Evolutionary conservation across 2,888 invertebrate genomes (phyloP).

Genomic region (Watsonalla cultraria): DNA sequence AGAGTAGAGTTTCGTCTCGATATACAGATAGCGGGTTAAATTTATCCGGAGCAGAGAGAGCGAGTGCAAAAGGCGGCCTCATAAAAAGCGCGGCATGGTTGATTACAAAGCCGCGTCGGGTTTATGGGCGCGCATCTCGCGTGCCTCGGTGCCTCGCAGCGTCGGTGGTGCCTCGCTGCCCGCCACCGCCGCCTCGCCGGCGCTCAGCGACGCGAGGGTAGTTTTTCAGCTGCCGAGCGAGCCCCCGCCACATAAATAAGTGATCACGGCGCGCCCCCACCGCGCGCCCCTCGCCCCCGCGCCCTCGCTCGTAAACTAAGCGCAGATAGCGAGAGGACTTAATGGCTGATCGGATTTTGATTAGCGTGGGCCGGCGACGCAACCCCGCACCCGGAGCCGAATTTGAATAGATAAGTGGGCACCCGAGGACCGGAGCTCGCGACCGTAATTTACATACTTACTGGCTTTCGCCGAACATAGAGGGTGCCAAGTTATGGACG

Average conservation of each 20-base stretch:
- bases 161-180: conserved; percentile 29
- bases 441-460: conserved; percentile 79
- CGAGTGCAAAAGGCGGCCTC: conserved; percentile 63
- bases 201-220: conserved; percentile 59
- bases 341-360: conserved; percentile 80
- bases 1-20: conserved; percentile 32
- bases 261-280: conserved; percentile 54
- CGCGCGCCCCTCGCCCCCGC: conserved; percentile 23
- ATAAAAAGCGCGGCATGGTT: conserved; percentile 72
- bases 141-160: conserved; percentile 35
- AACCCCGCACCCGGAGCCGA: conserved; percentile 66
- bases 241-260: conserved; percentile 73
- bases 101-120: conserved; percentile 67
- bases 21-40: conserved; percentile 64
- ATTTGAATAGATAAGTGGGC: conserved; percentile 79
- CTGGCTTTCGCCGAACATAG: conserved; percentile 71
- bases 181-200: conserved; percentile 17
- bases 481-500: conserved; percentile 73
- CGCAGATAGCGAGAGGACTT: conserved; percentile 77
- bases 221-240: conserved; percentile 66
- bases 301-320: conserved; percentile 73
- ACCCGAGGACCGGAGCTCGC: conserved; percentile 71
- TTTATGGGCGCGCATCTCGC: conserved; percentile 56
- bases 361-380: conserved; percentile 76
- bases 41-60: conserved; percentile 51